Conservation (phyloP, 2,113 vertebrate genomes). For the Onychostoma macrolepis region DNA sequence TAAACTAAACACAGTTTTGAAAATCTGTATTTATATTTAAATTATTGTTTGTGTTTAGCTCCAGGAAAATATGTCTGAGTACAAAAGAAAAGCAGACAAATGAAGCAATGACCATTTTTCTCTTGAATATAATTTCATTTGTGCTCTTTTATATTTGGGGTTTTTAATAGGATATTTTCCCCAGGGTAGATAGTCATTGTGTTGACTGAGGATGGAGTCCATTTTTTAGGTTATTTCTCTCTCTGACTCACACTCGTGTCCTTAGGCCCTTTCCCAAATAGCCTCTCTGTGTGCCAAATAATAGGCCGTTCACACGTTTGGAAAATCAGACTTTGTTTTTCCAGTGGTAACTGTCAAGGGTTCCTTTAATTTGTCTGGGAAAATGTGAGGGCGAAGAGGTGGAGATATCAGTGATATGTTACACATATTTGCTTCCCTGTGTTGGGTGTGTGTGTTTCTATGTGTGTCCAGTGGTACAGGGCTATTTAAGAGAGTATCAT, state of each 20-base stretch:
- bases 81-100: neutral
- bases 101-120: constrained; percentile 17
- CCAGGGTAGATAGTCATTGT: constrained; percentile 72
- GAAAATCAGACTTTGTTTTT: constrained; percentile 82
- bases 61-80: neutral
- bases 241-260: constrained; percentile 65
- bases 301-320: constrained; percentile 84
- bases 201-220: constrained; percentile 73
- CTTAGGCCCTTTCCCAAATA: constrained; percentile 81
- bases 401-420: constrained; percentile 46
- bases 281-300: constrained; percentile 84
- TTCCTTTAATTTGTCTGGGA: constrained; percentile 85
- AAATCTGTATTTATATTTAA: constrained; percentile 14
- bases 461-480: constrained; percentile 69
- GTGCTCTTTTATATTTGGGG: constrained; percentile 58
- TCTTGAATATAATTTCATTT: constrained; percentile 29
- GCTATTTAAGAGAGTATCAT: constrained; percentile 88
- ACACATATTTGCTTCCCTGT: constrained; percentile 38
- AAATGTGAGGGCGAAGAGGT: constrained; percentile 63
- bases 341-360: constrained; percentile 74
- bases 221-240: constrained; percentile 75
- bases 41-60: neutral
- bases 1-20: neutral
- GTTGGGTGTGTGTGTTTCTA: constrained; percentile 31
- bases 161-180: constrained; percentile 71